Base-by-base conservation (phyloP, 2,797 vertebrate genomes). In the Neosilurus hyrtlii region DNA sequence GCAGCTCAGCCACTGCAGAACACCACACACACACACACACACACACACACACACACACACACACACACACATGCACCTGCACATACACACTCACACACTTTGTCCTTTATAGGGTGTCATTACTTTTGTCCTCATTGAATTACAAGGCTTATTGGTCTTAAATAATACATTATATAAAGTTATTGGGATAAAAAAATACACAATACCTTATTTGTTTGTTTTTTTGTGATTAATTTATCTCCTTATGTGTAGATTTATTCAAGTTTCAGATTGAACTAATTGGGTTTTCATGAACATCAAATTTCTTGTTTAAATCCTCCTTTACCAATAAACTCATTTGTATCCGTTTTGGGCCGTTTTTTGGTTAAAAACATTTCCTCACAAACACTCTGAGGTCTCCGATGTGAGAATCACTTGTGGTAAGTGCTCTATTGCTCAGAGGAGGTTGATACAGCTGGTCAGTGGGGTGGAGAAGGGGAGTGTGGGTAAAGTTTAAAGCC, bases 401-500 rank as follows among this genome's bases (percentile, higher is more conserved):
- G 61, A 54, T 66, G 54, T 56, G 52, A 35, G 62, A 83, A 14
- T 68, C 22, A 52, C 14, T n/a, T 56, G 51, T 73, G 74, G 78
- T 81, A 81, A 66, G 57, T 65, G 54, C 65, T 49, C 10, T 66
- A 63, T 54, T 92, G 92, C 92, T 89, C 87, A 84, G 92, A 91
- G 91, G 88, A 90, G 92, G 95, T 96, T 97, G 94, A 95, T 95
- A 95, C 96, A 98, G 96, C 96, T 97, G 96, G 93, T 88, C 90
- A 56, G 90, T 59, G 35, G 12, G 16, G 24, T 22, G 52, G 12
- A 26, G 14, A 61, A 88, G 95, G 96, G 96, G 95, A 95, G 93
- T 92, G 93, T 92, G 84, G 80, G 95, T 93, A 94, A 93, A 95
- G 94, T 96, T 97, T 96, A 96, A 95, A 96, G 94, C 93, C 93